Conservation (phyloP, 2,113 vertebrate species). For the Pogonocichla stellata region DNA sequence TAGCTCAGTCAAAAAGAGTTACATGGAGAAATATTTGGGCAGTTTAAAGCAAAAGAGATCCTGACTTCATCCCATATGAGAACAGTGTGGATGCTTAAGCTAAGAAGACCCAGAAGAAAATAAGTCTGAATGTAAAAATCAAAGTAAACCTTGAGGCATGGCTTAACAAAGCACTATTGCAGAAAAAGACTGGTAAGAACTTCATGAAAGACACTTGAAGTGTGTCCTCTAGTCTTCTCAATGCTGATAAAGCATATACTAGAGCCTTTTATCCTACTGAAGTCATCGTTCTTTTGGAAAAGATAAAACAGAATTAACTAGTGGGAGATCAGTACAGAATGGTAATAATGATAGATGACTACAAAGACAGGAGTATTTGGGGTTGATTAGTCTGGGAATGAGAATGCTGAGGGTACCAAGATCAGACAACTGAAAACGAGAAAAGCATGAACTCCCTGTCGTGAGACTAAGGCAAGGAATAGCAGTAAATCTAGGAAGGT, state of each 20-base stretch:
- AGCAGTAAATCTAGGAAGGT: background rate
- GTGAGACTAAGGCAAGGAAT: background rate
- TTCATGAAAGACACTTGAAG: background rate
- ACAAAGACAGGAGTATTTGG: background rate
- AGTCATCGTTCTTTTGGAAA: background rate
- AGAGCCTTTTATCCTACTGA: background rate
- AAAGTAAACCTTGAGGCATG: background rate
- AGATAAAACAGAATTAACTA: constrained; percentile 14
- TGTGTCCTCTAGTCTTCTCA: background rate
- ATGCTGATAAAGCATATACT: background rate
- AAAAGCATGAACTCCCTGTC: background rate
- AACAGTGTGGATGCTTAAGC: background rate
- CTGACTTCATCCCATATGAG: background rate
- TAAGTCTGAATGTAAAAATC: background rate
- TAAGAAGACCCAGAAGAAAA: background rate
- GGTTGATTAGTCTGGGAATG: background rate
- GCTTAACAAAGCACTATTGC: background rate
- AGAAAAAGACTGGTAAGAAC: background rate
- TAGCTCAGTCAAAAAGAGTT: background rate
- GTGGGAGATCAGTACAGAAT: background rate
- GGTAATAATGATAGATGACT: background rate
- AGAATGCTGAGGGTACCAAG: background rate
- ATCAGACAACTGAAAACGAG: background rate
- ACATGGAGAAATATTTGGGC: background rate
- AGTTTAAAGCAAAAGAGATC: background rate